Evolutionary conservation across 2,888 invertebrate species (phyloP).

Genomic region (Aproaerema taeniolella): DNA sequence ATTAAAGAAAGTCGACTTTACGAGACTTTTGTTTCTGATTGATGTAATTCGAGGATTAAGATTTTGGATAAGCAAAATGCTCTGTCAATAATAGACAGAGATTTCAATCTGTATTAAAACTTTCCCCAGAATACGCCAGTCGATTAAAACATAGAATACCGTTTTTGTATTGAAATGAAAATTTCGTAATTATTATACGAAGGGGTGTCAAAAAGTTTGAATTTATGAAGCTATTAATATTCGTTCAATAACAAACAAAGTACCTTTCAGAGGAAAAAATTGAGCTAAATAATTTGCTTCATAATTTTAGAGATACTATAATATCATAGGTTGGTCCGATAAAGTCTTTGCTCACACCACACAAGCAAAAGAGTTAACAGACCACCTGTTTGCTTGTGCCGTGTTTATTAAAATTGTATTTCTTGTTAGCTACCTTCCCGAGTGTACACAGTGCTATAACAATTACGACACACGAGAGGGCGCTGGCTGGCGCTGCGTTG

Average conservation of each 20-base stretch:
- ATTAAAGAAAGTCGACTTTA: slow-evolving; percentile 52
- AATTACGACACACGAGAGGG: slow-evolving; percentile 14
- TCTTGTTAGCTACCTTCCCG: slow-evolving; percentile 11
- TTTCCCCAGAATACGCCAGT: slow-evolving; percentile 11
- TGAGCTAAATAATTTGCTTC: not conserved
- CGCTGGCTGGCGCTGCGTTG: slow-evolving; percentile 24
- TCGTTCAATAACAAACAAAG: slow-evolving; percentile 1
- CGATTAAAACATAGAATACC: slow-evolving; percentile 11
- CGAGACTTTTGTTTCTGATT: slow-evolving; percentile 46
- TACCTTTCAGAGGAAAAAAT: not conserved
- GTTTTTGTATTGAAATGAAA: slow-evolving; percentile 9
- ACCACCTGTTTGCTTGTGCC: slow-evolving; percentile 11
- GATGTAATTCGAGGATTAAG: slow-evolving; percentile 40
- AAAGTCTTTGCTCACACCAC: slow-evolving; percentile 6
- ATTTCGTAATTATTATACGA: slow-evolving; percentile 1
- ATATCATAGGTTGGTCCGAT: slow-evolving; percentile 1
- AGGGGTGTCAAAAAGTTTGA: not conserved
- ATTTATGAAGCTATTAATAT: slow-evolving; percentile 3
- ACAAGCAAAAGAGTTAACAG: slow-evolving; percentile 12
- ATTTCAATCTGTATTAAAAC: slow-evolving; percentile 26
- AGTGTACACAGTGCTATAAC: slow-evolving; percentile 10
- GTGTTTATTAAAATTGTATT: slow-evolving; percentile 14
- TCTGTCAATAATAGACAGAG: slow-evolving; percentile 26
- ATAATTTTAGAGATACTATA: slow-evolving; percentile 1
- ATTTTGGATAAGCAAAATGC: slow-evolving; percentile 32